A percentile compares a stretch with the other conserved stretches of the same genome.
These are phyloP conservation scores for Globia sparganii DNA, from an alignment of 2,888 invertebrate genomes.

Conservation along the genomic window DNA sequence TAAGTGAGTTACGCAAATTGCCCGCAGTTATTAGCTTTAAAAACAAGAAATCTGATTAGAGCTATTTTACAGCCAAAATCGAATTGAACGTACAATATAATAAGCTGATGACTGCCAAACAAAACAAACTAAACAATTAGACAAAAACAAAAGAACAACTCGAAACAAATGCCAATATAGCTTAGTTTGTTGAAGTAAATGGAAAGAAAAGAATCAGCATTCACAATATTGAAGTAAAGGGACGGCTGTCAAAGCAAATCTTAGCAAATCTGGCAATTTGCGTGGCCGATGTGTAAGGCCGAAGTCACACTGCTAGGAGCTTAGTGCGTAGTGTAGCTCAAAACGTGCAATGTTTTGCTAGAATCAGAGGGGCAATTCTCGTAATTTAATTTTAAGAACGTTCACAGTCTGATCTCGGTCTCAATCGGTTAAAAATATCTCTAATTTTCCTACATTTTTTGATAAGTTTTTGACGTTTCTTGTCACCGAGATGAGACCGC, in stretches of 20 bases:
- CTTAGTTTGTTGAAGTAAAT: conserved; percentile 23
- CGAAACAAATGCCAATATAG: conserved; percentile 26
- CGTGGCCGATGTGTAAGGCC: conserved; percentile 18
- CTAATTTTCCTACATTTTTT: too few species aligned
- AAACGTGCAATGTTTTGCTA: neutral
- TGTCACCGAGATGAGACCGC: too few species aligned
- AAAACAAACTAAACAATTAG: conserved; percentile 22
- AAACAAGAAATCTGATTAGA: neutral
- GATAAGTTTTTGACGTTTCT: too few species aligned
- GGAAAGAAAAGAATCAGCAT: conserved; percentile 21
- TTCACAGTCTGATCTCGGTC: neutral
- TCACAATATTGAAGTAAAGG: conserved; percentile 7
- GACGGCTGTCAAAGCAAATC: neutral
- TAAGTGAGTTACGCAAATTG: neutral
- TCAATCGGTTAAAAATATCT: neutral
- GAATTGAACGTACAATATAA: conserved; percentile 7
- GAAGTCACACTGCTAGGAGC: neutral
- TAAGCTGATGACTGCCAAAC: conserved; percentile 1
- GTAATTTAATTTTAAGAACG: neutral
- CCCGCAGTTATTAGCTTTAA: neutral
- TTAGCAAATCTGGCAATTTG: conserved; percentile 39
- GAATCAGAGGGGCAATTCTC: neutral
- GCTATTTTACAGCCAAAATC: neutral
- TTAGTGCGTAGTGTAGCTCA: neutral
- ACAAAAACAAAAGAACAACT: conserved; percentile 25